A percentile compares a stretch with the other conserved stretches of the same genome.
Evolutionary conservation across 30 jellyfish, hydroid and myxozoan species (phyloP).

Genomic region (Aurelia sp.): DNA sequence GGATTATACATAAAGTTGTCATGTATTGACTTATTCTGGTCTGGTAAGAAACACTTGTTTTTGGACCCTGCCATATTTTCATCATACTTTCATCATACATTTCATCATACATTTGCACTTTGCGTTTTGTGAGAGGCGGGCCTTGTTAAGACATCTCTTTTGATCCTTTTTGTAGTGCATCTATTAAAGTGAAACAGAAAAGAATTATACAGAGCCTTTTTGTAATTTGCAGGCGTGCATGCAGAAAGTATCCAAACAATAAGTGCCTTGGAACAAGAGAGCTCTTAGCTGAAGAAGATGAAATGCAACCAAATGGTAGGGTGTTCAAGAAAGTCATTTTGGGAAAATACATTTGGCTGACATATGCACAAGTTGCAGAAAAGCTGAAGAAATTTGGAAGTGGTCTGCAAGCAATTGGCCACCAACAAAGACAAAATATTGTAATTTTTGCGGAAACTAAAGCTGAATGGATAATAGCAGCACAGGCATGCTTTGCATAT

Average conservation of each 20-base stretch:
- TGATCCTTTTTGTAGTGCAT: too few relatives aligned
- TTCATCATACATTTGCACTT: too few relatives aligned
- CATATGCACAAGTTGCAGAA: conserved; percentile 71
- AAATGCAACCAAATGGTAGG: conserved; percentile 94
- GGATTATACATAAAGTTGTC: too few relatives aligned
- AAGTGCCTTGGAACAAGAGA: conserved; percentile 95
- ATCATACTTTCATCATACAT: too few relatives aligned
- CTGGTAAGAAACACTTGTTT: too few relatives aligned
- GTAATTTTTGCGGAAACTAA: conserved; percentile 95
- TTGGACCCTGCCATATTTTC: too few relatives aligned
- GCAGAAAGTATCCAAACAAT: conserved; percentile 64
- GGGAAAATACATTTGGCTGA: conserved; percentile 94
- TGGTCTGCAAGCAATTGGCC: conserved; percentile 93
- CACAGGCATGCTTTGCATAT: conserved; percentile 93
- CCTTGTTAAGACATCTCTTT: too few relatives aligned
- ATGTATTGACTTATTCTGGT: too few relatives aligned
- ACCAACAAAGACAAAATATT: conserved; percentile 65
- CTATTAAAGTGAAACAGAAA: too few relatives aligned
- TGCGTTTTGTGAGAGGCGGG: too few relatives aligned
- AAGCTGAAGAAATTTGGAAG: conserved; percentile 74
- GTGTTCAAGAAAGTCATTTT: conserved; percentile 88
- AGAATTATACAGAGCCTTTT: too few relatives aligned
- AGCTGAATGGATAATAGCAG: conserved; percentile 94
- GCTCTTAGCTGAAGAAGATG: conserved; percentile 95
- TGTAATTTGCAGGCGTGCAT: conserved; percentile 42